Evolutionary conservation across 2,113 vertebrate species (phyloP), one percentile per base, ranked within the genome.

Genomic region (Bubo scandiacus): DNA sequence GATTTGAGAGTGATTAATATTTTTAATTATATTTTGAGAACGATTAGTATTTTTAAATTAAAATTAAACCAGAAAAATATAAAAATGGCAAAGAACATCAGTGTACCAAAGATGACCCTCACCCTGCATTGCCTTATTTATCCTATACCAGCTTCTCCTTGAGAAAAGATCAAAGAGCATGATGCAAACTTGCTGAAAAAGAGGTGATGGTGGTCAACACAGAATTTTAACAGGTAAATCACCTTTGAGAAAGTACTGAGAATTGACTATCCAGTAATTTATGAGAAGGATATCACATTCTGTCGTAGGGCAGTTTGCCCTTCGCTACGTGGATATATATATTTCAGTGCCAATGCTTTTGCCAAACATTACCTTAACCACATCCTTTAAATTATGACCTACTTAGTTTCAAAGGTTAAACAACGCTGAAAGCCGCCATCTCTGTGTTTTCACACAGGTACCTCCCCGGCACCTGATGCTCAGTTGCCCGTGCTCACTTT

Each of bases 361-460:
- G n/a, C 14, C 21, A 88, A 85, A 61, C 26, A 5, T 19, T 49
- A 43, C 4, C 32, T 30, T 65, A 86, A 71, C 10, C 34, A 38
- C n/a, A 26, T 43, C 43, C 16, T 40, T 21, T 49, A 49, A 62
- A 65, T 66, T 58, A 77, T 2, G 1, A 55, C 15, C 6, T 38
- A 23, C 10, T 47, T 27, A 16, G 20, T 10, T 51, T 25, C 15
- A 34, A 36, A 61, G 34, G 58, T 14, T 12, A 61, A 88, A 23
- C 10, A 49, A 14, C 8, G 9, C 51, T 1, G 0, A 74, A 55
- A 75, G 47, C n/a, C 11, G 4, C 3, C 0, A 0, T 5, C 43
- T 5, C 29, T 10, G 6, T 11, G 14, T 40, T 83, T 49, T 29
- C 23, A 8, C 1, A 45, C 3, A 8, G 5, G 0, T 10, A 15